phyloP scores from a whole-genome alignment of 2,797 vertebrate species.

The Fundulus diaphanus region DNA sequence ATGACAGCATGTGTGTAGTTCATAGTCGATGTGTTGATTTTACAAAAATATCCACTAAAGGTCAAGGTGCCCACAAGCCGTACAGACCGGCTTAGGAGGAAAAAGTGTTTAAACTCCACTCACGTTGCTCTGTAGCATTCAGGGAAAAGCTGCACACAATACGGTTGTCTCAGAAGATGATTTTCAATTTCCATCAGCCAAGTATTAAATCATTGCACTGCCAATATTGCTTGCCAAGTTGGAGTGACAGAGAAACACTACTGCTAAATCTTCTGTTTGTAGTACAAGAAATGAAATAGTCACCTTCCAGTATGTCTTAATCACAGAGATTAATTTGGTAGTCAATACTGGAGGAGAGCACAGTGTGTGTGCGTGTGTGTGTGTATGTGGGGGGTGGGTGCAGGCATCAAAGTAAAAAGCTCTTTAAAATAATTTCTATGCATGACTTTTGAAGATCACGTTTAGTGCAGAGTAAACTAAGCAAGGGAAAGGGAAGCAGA shows the following conservation, averaged over 20 bases:
- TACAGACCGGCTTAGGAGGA: conserved; percentile 29
- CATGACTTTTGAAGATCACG: conserved; percentile 41
- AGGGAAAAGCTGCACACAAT: conserved; percentile 61
- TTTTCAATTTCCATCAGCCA: conserved; percentile 76
- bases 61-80: conserved; percentile 40
- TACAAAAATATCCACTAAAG: conserved; percentile 51
- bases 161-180: conserved; percentile 64
- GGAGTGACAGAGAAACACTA: conserved; percentile 54
- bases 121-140: conserved; percentile 54
- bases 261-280: conserved; percentile 66
- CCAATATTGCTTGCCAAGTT: conserved; percentile 69
- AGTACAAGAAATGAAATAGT: conserved; percentile 59
- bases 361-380: too few species aligned
- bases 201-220: conserved; percentile 72
- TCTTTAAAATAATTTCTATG: conserved; percentile 59
- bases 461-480: conserved; percentile 48
- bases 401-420: conserved; percentile 59
- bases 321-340: conserved; percentile 74
- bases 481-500: conserved; percentile 31
- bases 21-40: not conserved
- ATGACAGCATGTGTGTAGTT: not conserved
- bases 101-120: conserved; percentile 59
- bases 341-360: conserved; percentile 36
- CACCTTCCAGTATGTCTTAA: conserved; percentile 68
- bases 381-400: too few species aligned